Conservation (phyloP, 92 coral and sea anemone species). For the Umimayanthus kanabou region DNA sequence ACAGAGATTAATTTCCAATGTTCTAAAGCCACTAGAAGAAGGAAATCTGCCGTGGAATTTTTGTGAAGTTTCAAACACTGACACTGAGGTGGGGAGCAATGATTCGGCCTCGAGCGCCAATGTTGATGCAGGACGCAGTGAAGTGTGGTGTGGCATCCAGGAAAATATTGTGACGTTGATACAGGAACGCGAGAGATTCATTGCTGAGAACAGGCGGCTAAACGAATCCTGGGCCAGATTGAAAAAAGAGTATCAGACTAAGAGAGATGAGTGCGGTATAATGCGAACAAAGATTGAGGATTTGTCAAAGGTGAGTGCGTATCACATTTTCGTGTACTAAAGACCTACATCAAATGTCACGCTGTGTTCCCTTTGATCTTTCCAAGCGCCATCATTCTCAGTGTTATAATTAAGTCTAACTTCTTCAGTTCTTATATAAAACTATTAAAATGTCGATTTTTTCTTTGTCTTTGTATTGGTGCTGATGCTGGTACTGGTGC, state of each 20-base stretch:
- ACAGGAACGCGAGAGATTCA: constrained; percentile 51
- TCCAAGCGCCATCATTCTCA: no score
- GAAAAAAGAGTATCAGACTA: constrained; percentile 24
- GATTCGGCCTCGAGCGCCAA: constrained; percentile 45
- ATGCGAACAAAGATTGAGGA: not conserved
- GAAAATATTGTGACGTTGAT: constrained; percentile 54
- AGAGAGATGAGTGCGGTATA: constrained; percentile 14
- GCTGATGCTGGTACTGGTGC: no score
- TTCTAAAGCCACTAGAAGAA: constrained; percentile 62
- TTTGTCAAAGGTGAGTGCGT: constrained; percentile 9
- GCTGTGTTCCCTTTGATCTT: not conserved
- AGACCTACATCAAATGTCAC: not conserved
- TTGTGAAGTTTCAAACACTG: constrained; percentile 28
- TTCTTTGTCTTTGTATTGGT: no score
- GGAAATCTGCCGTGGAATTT: constrained; percentile 29
- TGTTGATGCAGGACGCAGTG: not conserved
- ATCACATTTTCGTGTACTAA: not conserved
- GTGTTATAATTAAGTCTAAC: no score
- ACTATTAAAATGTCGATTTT: no score
- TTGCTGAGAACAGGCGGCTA: constrained; percentile 38
- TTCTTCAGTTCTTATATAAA: no score
- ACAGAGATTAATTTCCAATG: constrained; percentile 62
- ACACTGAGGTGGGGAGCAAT: constrained; percentile 42
- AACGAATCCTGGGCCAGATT: constrained; percentile 38
- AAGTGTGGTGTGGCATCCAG: constrained; percentile 31